Evolutionary conservation across 2,888 invertebrate species (phyloP), one percentile per base, ranked within the genome.

Genomic region (Belgica antarctica): DNA sequence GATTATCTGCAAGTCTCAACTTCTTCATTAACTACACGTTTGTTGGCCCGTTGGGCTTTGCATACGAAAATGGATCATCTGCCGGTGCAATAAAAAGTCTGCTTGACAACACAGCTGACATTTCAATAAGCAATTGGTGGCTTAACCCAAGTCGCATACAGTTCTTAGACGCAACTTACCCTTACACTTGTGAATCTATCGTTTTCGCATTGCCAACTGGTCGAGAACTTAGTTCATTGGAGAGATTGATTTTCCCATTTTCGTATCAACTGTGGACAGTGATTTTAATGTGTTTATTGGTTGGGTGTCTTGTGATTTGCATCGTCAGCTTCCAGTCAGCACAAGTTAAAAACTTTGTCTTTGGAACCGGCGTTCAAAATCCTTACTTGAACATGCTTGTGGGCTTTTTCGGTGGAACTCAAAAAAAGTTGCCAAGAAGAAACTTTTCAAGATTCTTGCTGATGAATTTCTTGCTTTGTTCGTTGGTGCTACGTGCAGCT

Each of bases 401-500:
- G 5, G 65, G 8, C 2, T 22, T 47, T 0, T 3, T 65, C 12
- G 65, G 65, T 2, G 47, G 17, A 15, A 47, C 27, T 27, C 65
- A 47, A 7, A 24, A 46, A 4, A 5, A 2, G 5, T 22, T 46
- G 1, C 65, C 65, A 8, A n/a, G 12, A 27, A 24, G 47, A 10
- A 47, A 65, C 12, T 65, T 46, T 24, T 17, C 27, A 5, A 65
- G 65, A 28, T 46, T 47, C 7, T 8, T 65, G 25, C 27, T 65
- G 2, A 47, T 47, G 47, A 25, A 3, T 1, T 47, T 65, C 17
- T 25, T 65, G 12, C 5, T 65, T 1, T 47, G 27, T 2, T 25
- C 17, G 19, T 28, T 65, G 7, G 28, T 65, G 7, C 46, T 65
- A n/a, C 36, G 65, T 19, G 47, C 65, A 1, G 22, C 27, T 1